Evolutionary conservation across 1,140 invertebrate genomes (phyloP), one percentile per base, ranked within the genome.

Genomic region (Drosophila tani): DNA sequence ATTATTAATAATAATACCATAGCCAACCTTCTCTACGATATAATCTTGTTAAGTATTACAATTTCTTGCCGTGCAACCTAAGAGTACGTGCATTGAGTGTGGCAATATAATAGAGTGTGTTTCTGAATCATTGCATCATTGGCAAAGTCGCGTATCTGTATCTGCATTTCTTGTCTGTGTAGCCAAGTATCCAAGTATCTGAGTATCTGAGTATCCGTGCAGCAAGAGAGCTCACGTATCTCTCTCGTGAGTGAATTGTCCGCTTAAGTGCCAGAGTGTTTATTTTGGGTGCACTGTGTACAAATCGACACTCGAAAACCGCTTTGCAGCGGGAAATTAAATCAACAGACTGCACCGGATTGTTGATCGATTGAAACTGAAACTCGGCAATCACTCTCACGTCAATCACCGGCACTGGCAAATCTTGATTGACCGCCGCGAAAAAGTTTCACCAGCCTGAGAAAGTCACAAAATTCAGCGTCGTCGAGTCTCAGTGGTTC

Each of bases 101-200:
- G 68, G 70, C 69, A 73, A 60, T 74, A 70, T 17, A 71, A 41
- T 35, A 29, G 68, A 71, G 68, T 70, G 66, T 69, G 46, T 69
- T 69, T 69, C 66, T 69, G 46, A 69, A 19, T 35, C 47, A 45
- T 71, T 71, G 68, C 68, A 58, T 70, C 69, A 71, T 24, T 59
- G n/a, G 38, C 45, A 29, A 47, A 68, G n/a, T 69, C 67, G 47
- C 53, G 60, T 43, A 45, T 47, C 62, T 51, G 66, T 69, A 69
- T 67, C 66, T 67, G 66, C 45, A 50, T 67, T 50, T 63, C 59
- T 38, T 56, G 53, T 40, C 32, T 32, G 38, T 24, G 35, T 43
- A 27, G 41, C 21, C 38, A 8, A 14, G 38, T 57, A 57, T 24
- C 55, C 35, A 19, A 19, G 63, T 62, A 21, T 59, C 40, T 21